A percentile compares a stretch with the other conserved stretches of the same genome.
These are phyloP conservation scores for Anas bernieri DNA, from an alignment of 2,797 vertebrate species.

Conservation along the genomic window DNA sequence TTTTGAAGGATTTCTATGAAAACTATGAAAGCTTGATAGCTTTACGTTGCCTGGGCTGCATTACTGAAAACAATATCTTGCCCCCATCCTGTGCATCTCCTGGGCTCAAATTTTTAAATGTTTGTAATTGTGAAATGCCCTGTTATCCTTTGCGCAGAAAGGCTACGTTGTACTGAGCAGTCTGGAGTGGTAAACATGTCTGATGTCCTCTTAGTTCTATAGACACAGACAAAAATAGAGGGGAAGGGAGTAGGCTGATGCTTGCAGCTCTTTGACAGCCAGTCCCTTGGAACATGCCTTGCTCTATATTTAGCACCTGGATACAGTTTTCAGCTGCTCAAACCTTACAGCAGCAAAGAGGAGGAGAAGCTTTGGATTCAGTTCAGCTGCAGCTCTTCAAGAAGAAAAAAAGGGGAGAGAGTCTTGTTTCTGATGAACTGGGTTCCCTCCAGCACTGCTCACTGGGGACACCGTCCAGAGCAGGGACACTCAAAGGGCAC, in stretches of 20 bases:
- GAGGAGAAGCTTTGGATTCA: background rate
- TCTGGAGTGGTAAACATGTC: background rate
- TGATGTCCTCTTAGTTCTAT: background rate
- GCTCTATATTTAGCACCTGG: slow-evolving; percentile 45
- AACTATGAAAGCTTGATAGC: background rate
- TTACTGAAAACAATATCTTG: background rate
- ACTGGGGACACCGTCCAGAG: background rate
- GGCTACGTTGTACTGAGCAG: background rate
- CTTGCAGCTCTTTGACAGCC: slow-evolving; percentile 27
- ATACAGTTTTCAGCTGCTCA: slow-evolving; percentile 29
- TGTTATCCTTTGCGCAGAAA: background rate
- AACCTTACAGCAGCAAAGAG: slow-evolving; percentile 41
- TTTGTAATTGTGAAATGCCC: background rate
- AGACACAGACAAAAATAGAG: slow-evolving; percentile 1
- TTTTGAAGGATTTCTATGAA: background rate
- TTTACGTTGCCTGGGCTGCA: background rate
- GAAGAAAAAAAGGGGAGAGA: background rate
- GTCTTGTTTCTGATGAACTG: background rate
- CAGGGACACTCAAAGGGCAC: background rate
- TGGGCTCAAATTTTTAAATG: background rate
- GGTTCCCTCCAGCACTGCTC: background rate
- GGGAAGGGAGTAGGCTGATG: background rate
- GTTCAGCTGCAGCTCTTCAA: background rate
- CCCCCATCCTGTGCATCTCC: background rate
- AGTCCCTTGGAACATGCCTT: slow-evolving; percentile 27